Percentiles rank a stretch among this genome's conserved stretches.
phyloP scores from a whole-genome alignment of 2,113 vertebrate species.

The Cyprinodon variegatus region DNA sequence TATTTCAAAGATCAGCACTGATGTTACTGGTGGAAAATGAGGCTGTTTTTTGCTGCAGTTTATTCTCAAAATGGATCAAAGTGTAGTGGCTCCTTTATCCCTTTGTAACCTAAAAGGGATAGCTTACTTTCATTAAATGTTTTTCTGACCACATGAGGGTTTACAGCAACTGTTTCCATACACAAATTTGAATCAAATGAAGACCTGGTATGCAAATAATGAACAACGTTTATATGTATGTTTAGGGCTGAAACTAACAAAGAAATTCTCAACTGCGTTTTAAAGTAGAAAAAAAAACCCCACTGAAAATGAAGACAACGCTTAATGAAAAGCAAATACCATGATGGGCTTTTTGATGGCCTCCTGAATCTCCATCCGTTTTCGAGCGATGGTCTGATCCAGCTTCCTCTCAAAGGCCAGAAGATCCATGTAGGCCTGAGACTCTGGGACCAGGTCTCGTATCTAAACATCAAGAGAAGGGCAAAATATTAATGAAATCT shows the following conservation, averaged over 20 bases:
- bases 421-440: constrained; percentile 99
- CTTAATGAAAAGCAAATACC: constrained; percentile 66
- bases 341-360: constrained; percentile 98
- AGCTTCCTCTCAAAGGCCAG: constrained; percentile 97
- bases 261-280: neutral
- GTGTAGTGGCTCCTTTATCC: neutral
- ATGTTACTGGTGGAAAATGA: neutral
- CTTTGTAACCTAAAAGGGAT: neutral
- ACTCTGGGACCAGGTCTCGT: constrained; percentile 95
- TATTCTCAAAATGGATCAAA: neutral
- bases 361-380: constrained; percentile 99
- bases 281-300: neutral
- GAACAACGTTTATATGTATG: neutral
- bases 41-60: neutral
- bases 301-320: neutral
- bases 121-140: neutral
- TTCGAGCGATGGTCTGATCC: constrained; percentile 97
- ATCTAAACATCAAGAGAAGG: constrained; percentile 79
- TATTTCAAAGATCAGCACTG: neutral
- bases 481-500: neutral
- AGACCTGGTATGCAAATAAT: neutral
- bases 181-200: neutral
- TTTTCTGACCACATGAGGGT: neutral
- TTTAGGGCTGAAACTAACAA: neutral
- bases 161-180: neutral